Percentiles rank a stretch among this genome's conserved stretches.
Conservation (phyloP, 2,888 invertebrate genomes). For the Athalia circularis region DNA sequence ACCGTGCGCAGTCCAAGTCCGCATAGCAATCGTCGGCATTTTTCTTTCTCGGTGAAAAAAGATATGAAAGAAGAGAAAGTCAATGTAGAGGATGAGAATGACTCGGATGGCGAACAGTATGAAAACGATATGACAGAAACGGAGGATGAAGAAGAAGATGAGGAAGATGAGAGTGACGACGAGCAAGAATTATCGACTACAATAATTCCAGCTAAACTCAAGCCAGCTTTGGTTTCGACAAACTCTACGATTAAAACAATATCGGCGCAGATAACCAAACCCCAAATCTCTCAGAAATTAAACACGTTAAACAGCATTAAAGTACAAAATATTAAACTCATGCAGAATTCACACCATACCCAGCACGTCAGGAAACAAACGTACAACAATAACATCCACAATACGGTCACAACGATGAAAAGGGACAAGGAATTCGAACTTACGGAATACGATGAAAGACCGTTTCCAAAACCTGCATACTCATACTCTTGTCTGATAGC, state of each 20-base stretch:
- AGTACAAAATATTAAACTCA: slow-evolving; percentile 68
- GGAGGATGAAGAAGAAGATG: slow-evolving; percentile 42
- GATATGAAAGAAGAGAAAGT: slow-evolving; percentile 63
- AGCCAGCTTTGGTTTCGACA: slow-evolving; percentile 57
- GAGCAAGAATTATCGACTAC: slow-evolving; percentile 54
- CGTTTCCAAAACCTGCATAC: slow-evolving; percentile 96
- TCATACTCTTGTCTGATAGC: slow-evolving; percentile 99
- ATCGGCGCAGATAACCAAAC: slow-evolving; percentile 54
- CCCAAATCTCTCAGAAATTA: slow-evolving; percentile 57
- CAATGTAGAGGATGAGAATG: slow-evolving; percentile 60
- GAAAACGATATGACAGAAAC: slow-evolving; percentile 41
- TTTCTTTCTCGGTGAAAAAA: slow-evolving; percentile 60
- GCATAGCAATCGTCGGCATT: slow-evolving; percentile 54
- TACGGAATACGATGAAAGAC: slow-evolving; percentile 76
- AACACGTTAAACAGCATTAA: slow-evolving; percentile 64
- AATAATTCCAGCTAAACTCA: slow-evolving; percentile 53
- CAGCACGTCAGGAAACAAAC: slow-evolving; percentile 70
- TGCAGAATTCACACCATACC: slow-evolving; percentile 62
- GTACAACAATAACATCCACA: slow-evolving; percentile 68
- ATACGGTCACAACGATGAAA: slow-evolving; percentile 57
- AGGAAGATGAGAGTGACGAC: slow-evolving; percentile 73
- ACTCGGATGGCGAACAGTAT: slow-evolving; percentile 29
- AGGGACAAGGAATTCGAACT: slow-evolving; percentile 67
- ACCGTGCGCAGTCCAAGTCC: slow-evolving; percentile 65
- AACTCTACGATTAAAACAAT: slow-evolving; percentile 46